Base-by-base conservation (phyloP, 2,888 invertebrate species). In the Merodon equestris region DNA sequence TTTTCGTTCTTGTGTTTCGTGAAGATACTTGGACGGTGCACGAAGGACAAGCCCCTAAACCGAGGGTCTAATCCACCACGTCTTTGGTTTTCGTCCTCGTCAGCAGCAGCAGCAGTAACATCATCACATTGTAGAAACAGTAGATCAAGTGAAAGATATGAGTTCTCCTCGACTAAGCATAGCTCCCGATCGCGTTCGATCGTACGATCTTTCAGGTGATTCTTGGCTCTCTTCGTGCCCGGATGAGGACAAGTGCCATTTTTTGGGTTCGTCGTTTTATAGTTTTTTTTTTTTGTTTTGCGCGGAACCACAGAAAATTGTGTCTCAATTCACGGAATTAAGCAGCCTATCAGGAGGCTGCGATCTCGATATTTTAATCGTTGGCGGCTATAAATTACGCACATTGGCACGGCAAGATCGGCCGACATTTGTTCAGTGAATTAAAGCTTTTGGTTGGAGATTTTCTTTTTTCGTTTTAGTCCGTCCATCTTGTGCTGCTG, bases 251-350 rank as follows among this genome's bases (percentile, higher is more conserved):
- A 77, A 77, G 77, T 77, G 67, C 53, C 77, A 67, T 67, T 63
- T 51, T 61, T 36, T 54, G 14, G 38, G 34, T 40, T 27, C 12
- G 19, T 51, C 9, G 18, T 18, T 9, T 51, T 17, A 53, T 15
- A 15, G 48, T 34, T 61, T 58, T 58, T 70, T 71, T n/a, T n/a
- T n/a, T n/a, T n/a, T n/a, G n/a, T n/a, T n/a, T n/a, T n/a, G n/a
- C 66, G 81, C 81, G 60, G 70, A 61, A 81, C 81, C 71, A 75
- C 66, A 81, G 70, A 81, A 82, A 82, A 82, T 82, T 82, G 82
- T 82, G 81, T 82, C 82, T 82, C 82, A 82, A 82, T 82, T 82
- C 82, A 82, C 75, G 79, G 82, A 82, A 82, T 82, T 75, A 77
- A 79, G 72, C 82, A 75, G 64, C 81, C 56, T 81, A 81, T 81